Conservation (phyloP, 2,797 vertebrate species). For the Cephalopachus bancanus region DNA sequence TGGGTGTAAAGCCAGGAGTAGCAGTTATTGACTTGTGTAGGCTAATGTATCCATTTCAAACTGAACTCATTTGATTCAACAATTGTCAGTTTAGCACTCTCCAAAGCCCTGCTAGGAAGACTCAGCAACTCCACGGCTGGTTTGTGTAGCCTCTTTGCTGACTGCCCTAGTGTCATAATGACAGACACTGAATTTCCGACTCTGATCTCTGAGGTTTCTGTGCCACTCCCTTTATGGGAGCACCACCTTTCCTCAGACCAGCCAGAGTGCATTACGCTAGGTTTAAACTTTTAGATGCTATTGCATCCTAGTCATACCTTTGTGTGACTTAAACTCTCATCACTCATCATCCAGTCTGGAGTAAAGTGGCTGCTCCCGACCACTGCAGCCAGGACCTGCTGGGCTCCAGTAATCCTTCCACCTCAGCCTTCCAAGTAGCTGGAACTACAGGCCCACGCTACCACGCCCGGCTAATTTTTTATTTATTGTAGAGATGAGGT, state of each 20-base stretch:
- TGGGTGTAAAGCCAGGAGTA: neutral
- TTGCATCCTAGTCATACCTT: neutral
- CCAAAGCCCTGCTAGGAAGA: neutral
- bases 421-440: too few species aligned
- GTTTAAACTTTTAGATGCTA: neutral
- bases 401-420: too few species aligned
- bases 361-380: too few species aligned
- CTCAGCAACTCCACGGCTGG: neutral
- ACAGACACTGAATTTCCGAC: neutral
- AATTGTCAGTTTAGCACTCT: neutral
- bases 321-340: neutral
- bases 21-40: neutral
- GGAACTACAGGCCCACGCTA: too few species aligned
- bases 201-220: neutral
- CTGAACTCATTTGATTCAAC: neutral
- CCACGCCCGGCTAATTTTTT: too few species aligned
- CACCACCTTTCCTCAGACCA: neutral
- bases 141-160: neutral
- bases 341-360: neutral
- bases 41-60: neutral
- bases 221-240: too few species aligned
- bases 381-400: too few species aligned
- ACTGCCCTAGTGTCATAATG: neutral
- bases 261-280: neutral
- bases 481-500: too few species aligned